phyloP scores from a whole-genome alignment of 53 echinoderm and acorn worm species.

The Hippasteria phrygiana region DNA sequence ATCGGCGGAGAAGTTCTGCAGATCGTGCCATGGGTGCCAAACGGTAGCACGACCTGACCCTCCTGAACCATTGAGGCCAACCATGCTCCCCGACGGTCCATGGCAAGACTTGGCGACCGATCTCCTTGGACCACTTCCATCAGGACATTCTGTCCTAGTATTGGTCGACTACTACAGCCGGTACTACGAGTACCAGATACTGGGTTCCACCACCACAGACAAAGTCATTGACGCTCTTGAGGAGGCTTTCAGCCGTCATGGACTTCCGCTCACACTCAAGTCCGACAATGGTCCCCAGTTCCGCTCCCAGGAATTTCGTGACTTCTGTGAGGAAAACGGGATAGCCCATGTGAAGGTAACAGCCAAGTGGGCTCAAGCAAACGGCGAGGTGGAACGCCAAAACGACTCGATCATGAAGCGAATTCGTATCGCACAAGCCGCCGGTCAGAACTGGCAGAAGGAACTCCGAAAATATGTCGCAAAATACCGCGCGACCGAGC shows the following conservation, averaged over 20 bases:
- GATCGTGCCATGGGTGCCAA: no score
- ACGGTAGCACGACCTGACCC: no score
- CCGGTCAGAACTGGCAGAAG: constrained; percentile 47
- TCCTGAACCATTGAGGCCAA: no score
- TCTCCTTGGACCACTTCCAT: constrained; percentile 50
- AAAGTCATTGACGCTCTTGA: constrained; percentile 38
- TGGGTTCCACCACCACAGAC: constrained; percentile 37
- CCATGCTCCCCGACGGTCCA: background rate
- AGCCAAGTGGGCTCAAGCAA: constrained; percentile 74
- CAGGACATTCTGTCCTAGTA: no score
- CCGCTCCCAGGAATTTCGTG: constrained; percentile 30
- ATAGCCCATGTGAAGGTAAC: constrained; percentile 66
- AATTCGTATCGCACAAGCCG: constrained; percentile 66
- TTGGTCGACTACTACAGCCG: constrained; percentile 63
- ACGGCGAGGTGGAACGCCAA: constrained; percentile 74
- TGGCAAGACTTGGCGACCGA: constrained; percentile 41
- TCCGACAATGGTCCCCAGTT: constrained; percentile 58
- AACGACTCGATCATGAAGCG: constrained; percentile 65
- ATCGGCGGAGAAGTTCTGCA: no score
- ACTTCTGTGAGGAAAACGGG: constrained; percentile 32
- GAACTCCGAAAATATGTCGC: constrained; percentile 47
- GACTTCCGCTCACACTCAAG: constrained; percentile 42
- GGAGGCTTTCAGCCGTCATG: constrained; percentile 22
- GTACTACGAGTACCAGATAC: constrained; percentile 22
- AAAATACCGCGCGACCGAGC: constrained; percentile 40